phyloP scores from a whole-genome alignment of 2,797 vertebrate species.

The Myiotriccus ornatus region DNA sequence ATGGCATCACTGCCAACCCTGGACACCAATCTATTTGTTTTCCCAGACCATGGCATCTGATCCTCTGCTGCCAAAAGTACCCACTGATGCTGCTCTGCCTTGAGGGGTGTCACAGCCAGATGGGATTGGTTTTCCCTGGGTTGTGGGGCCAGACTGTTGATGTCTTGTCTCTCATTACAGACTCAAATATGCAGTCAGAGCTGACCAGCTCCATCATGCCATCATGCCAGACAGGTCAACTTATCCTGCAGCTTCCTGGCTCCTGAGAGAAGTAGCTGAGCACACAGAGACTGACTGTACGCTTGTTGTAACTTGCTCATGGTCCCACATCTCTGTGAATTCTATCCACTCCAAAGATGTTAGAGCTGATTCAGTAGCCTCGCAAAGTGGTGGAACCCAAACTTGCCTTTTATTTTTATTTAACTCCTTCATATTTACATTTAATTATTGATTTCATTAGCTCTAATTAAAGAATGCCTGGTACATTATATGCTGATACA shows the following conservation, averaged over 20 bases:
- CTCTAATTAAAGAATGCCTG: not conserved
- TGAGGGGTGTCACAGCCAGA: not conserved
- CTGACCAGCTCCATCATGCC: not conserved
- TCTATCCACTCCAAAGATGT: not conserved
- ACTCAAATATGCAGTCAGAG: not conserved
- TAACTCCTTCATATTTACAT: not conserved
- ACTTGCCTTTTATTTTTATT: not conserved
- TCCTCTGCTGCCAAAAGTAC: not conserved
- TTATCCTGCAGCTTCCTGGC: not conserved
- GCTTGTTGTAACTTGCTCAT: not conserved
- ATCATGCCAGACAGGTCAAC: rapidly evolving
- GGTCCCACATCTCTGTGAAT: not conserved
- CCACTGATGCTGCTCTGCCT: not conserved
- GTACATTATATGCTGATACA: not conserved
- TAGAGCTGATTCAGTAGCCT: not conserved
- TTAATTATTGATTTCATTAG: not conserved
- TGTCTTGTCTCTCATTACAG: not conserved
- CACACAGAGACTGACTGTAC: not conserved
- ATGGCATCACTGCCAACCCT: not conserved
- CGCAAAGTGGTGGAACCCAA: not conserved
- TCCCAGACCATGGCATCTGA: not conserved
- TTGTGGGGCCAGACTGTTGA: not conserved
- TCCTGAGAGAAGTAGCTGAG: not conserved
- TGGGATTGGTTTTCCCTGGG: not conserved
- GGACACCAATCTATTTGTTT: not conserved